Evolutionary conservation across 2,888 invertebrate genomes (phyloP), one percentile per base, ranked within the genome.

Genomic region (Euplagia quadripunctaria): DNA sequence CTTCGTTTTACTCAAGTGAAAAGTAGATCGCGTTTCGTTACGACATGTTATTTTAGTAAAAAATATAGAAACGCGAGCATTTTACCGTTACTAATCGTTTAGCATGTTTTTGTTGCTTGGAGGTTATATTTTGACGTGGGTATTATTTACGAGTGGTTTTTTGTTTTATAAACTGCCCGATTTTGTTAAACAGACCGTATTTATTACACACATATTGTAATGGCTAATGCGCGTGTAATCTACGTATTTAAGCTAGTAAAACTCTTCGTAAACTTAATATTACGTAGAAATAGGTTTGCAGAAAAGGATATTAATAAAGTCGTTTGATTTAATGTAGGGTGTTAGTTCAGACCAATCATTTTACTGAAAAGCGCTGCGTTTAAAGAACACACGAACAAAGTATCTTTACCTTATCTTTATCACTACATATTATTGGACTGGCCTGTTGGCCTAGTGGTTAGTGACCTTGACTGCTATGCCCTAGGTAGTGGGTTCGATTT

Each of bases 1-100:
- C 82, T 74, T 16, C 72, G 52, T 75, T 80, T 73, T 73, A 75
- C 71, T 73, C 74, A 73, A 74, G 78, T 72, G 70, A 74, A 78
- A 77, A 68, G 73, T 74, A 75, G 73, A 79, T 75, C 69, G 17
- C 52, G 43, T 81, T 70, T 49, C 64, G 73, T 74, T 75, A 72
- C 52, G 74, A 75, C 64, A 41, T 31, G 66, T 79, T 79, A 77
- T 77, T 75, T 74, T 75, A 67, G 17, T 74, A 61, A 75, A 80
- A 61, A 75, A 80, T 82, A 73, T 68, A 66, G 70, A 70, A 73
- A 64, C 68, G 71, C 43, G 71, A 74, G 51, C 51, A 20, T 74
- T 80, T 78, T 43, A 68, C 69, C 72, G 74, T 71, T 73, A n/a
- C 4, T 70, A 42, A 64, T 71, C 49, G 51, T 20, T 42, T 46